phyloP scores from a whole-genome alignment of 1,140 invertebrate genomes.

The Papilio xuthus region DNA sequence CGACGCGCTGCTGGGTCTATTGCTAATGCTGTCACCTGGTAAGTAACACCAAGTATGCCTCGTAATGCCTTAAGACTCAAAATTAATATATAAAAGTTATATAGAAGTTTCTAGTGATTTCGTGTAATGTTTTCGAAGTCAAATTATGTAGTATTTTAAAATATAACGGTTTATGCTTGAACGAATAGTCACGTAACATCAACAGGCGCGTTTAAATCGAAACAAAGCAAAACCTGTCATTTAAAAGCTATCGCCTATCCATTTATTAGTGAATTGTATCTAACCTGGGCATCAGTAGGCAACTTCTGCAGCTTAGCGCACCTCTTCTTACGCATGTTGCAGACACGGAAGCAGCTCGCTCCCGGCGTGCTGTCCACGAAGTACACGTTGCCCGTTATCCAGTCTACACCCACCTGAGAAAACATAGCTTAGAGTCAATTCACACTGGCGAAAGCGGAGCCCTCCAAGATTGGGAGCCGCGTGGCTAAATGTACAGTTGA shows the following conservation, averaged over 20 bases:
- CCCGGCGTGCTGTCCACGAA: constrained; percentile 84
- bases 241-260: too few relatives aligned
- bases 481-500: not conserved
- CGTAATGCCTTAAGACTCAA: too few relatives aligned
- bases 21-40: constrained; percentile 76
- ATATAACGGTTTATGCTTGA: too few relatives aligned
- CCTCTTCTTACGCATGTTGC: constrained; percentile 80
- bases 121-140: too few relatives aligned
- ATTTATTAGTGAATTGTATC: constrained; percentile 40
- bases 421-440: not conserved
- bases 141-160: too few relatives aligned
- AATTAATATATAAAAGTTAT: too few relatives aligned
- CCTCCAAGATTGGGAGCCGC: not conserved
- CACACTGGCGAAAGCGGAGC: too few relatives aligned
- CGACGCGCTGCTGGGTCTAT: constrained; percentile 80
- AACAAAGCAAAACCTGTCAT: too few relatives aligned
- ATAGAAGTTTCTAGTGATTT: too few relatives aligned
- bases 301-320: constrained; percentile 85
- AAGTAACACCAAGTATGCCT: not conserved
- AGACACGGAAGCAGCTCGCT: constrained; percentile 79
- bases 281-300: constrained; percentile 83
- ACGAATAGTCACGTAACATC: too few relatives aligned
- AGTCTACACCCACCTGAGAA: constrained; percentile 87
- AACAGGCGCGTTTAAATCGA: too few relatives aligned
- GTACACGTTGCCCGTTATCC: constrained; percentile 90